Evolutionary conservation across 2,113 vertebrate species (phyloP), one percentile per base, ranked within the genome.

Genomic region (Piliocolobus tephrosceles): DNA sequence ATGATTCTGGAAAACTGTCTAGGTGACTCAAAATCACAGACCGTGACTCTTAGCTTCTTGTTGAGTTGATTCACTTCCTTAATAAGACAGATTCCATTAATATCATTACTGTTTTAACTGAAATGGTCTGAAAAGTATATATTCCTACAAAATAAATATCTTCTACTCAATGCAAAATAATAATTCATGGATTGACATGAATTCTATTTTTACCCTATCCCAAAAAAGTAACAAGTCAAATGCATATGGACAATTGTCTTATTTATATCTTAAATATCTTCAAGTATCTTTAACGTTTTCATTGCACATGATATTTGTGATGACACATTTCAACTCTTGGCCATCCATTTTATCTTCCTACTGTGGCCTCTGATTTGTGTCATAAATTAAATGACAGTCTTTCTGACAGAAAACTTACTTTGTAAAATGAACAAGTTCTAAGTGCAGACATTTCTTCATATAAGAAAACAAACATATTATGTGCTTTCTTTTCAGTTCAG

Each of bases 401-500:
- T 95, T 91, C 70, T 83, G 23, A 88, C 23, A 91, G 64, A 91
- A 89, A 91, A 85, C 30, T 84, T 81, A 68, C 10, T 50, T 32
- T 35, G 18, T 68, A 87, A 68, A 94, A 73, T 30, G 52, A 38
- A 20, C 4, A 75, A 83, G 83, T 25, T 81, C 55, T 64, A 80
- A 87, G 55, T 47, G 22, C 3, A 79, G 38, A 64, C 43, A 73
- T 70, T 92, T 96, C n/a, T 86, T 90, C 75, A 73, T 70, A 50
- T 58, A 75, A 84, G 45, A 91, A 95, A 96, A 89, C 55, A 94
- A 91, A 76, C 50, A 57, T 47, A 61, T 43, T 87, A 76, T 80
- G 35, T 45, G 32, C 85, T 94, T 94, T 82, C 66, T 93, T 73
- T 96, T 95, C 11, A 86, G 57, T 93, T 96, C 43, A 97, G 25